A percentile compares a stretch with the other conserved stretches of the same genome.
phyloP scores from a whole-genome alignment of 23 tunicate genomes.

The Corella eumyota region DNA sequence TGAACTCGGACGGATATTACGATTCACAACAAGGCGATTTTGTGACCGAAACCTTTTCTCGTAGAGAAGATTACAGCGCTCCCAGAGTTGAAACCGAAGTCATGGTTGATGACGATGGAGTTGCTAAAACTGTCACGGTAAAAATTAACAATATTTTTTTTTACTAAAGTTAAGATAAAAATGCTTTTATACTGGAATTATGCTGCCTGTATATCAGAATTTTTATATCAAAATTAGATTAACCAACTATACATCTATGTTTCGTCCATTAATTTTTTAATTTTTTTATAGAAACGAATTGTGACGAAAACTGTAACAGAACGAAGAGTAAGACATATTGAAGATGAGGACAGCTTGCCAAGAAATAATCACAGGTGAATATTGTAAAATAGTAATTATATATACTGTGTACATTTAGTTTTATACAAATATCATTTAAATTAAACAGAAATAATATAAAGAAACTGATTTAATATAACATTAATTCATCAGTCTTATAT shows the following conservation, averaged over 20 bases:
- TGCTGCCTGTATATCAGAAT: no score
- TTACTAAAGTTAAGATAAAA: no score
- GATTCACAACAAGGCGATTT: slow-evolving; percentile 14
- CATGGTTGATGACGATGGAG: slow-evolving; percentile 78
- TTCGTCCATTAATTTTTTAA: no score
- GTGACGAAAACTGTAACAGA: slow-evolving; percentile 87
- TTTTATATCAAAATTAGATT: no score
- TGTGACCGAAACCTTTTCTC: slow-evolving; percentile 33
- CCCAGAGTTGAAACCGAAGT: slow-evolving; percentile 64
- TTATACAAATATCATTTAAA: no score
- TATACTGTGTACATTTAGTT: background rate
- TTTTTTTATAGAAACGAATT: slow-evolving; percentile 49
- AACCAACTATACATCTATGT: no score
- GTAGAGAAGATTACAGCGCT: slow-evolving; percentile 48
- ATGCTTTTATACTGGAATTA: no score
- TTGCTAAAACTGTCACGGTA: slow-evolving; percentile 77
- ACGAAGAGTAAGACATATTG: slow-evolving; percentile 34
- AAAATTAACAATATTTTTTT: no score
- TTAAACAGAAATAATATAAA: no score
- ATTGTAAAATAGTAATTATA: background rate
- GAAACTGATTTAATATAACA: no score
- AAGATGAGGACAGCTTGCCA: slow-evolving; percentile 32
- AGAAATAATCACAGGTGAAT: slow-evolving; percentile 6
- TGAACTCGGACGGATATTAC: slow-evolving; percentile 53
- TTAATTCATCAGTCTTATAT: no score